phyloP scores from a whole-genome alignment of 1,140 invertebrate species.

The Cydia pomonella region DNA sequence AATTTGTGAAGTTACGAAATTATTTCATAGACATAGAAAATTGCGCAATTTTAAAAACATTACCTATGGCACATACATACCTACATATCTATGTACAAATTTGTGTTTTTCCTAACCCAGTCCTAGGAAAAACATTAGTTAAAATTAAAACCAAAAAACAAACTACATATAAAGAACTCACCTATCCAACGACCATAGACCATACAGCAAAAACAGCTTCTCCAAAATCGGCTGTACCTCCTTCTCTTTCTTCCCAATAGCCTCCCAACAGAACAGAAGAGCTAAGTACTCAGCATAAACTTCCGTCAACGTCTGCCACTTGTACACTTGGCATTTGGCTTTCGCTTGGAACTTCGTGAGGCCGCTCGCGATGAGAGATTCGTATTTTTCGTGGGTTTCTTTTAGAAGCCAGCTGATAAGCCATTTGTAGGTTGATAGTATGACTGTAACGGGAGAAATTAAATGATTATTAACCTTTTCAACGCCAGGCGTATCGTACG shows the following conservation, averaged over 20 bases:
- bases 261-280: conserved; percentile 81
- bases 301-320: conserved; percentile 87
- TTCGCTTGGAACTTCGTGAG: conserved; percentile 86
- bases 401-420: conserved; percentile 89
- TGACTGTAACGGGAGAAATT: conserved; percentile 82
- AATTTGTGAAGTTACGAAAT: too few species aligned
- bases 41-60: too few species aligned
- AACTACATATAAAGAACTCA: neutral
- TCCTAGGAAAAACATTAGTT: too few species aligned
- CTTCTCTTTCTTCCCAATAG: conserved; percentile 79
- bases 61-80: too few species aligned
- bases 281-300: conserved; percentile 88
- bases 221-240: conserved; percentile 82
- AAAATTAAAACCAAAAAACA: too few species aligned
- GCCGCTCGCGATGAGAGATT: conserved; percentile 80
- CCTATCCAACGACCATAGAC: conserved; percentile 86
- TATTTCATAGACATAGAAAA: too few species aligned
- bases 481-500: too few species aligned
- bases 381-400: conserved; percentile 84
- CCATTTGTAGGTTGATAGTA: conserved; percentile 90
- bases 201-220: conserved; percentile 87
- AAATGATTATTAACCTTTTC: too few species aligned
- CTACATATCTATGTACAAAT: too few species aligned
- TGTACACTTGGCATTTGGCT: conserved; percentile 92
- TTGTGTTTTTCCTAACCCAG: too few species aligned